Evolutionary conservation across 2,888 invertebrate species (phyloP).

Genomic region (Drosophila antonietae): DNA sequence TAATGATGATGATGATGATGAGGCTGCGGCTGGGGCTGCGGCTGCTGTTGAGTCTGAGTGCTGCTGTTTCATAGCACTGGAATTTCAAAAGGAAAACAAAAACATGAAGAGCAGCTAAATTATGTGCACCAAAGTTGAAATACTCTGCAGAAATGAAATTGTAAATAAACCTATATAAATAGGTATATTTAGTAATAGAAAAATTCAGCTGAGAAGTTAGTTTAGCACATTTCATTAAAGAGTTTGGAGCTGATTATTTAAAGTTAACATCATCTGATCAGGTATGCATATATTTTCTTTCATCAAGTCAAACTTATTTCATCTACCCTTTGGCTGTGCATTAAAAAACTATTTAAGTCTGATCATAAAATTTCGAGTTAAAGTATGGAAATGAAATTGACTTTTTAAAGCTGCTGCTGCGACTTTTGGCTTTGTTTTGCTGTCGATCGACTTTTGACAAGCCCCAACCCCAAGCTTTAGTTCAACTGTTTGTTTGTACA

Average conservation of each 20-base stretch:
- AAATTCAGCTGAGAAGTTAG: not conserved
- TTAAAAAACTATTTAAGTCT: constrained; percentile 15
- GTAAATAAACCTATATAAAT: not conserved
- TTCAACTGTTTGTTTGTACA: constrained; percentile 43
- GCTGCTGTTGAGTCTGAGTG: constrained; percentile 36
- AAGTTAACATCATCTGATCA: not conserved
- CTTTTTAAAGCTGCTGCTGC: not conserved
- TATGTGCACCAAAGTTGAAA: not conserved
- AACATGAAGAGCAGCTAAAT: not conserved
- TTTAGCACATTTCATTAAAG: no score
- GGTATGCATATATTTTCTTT: not conserved
- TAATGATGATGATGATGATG: constrained; percentile 48
- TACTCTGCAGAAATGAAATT: not conserved
- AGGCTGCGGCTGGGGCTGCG: constrained; percentile 37
- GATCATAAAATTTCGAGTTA: constrained; percentile 5
- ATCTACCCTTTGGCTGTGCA: not conserved
- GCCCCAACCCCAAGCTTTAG: not conserved
- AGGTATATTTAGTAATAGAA: not conserved
- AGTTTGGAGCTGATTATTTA: no score
- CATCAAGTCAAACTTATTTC: not conserved
- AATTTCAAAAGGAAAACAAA: constrained; percentile 66
- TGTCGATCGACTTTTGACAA: constrained; percentile 40
- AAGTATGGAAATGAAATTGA: constrained; percentile 6
- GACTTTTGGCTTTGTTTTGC: constrained; percentile 22
- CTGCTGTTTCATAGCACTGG: constrained; percentile 45